A percentile compares a stretch with the other conserved stretches of the same genome.
Conservation (phyloP, 2,113 vertebrate genomes). For the Murina feae region DNA sequence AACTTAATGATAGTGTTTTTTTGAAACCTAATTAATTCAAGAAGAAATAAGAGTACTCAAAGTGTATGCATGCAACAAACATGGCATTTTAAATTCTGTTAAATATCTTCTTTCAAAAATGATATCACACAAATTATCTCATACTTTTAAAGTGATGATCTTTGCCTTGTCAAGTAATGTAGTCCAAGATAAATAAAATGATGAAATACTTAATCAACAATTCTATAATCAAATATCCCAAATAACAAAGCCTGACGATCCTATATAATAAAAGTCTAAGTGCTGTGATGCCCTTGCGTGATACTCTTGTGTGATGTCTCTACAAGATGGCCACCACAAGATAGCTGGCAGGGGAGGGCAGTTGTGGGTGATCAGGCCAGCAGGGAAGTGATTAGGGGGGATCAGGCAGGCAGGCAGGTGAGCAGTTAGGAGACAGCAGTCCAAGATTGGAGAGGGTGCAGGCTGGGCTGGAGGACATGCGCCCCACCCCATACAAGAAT, state of each 20-base stretch:
- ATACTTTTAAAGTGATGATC: not conserved
- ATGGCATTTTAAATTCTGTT: not conserved
- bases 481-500: too few relatives aligned
- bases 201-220: not conserved
- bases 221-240: not conserved
- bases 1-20: not conserved
- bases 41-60: not conserved
- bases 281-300: too few relatives aligned
- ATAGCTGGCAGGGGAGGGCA: too few relatives aligned
- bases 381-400: too few relatives aligned
- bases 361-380: too few relatives aligned
- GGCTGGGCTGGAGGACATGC: too few relatives aligned
- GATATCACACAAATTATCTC: not conserved
- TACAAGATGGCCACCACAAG: too few relatives aligned
- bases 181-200: not conserved
- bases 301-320: accelerated
- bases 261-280: too few relatives aligned
- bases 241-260: not conserved
- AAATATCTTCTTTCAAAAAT: not conserved
- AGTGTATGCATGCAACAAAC: not conserved
- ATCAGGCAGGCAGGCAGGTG: too few relatives aligned
- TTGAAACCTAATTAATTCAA: not conserved
- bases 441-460: too few relatives aligned
- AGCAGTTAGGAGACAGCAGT: too few relatives aligned
- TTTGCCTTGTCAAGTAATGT: not conserved